Percentiles rank a stretch among this genome's conserved stretches.
Evolutionary conservation across 2,113 vertebrate species (phyloP).

Genomic region (Stegostoma tigrinum): DNA sequence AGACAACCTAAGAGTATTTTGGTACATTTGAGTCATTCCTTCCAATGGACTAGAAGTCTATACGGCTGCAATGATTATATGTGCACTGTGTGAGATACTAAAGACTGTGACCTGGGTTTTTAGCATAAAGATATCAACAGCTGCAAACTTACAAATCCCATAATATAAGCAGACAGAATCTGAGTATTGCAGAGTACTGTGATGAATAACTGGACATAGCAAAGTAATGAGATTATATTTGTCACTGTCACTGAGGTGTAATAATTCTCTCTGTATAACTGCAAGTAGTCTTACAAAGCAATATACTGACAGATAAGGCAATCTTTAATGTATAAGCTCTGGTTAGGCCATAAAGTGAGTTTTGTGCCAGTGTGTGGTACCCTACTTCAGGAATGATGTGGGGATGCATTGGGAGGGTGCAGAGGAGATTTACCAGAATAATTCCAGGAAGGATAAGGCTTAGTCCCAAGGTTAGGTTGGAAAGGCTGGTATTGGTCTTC

Average conservation of each 20-base stretch:
- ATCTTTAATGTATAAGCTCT: neutral
- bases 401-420: too few species aligned
- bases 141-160: neutral
- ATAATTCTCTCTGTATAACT: neutral
- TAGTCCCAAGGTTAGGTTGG: too few species aligned
- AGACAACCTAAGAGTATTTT: neutral
- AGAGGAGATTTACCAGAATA: too few species aligned
- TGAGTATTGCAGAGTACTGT: neutral
- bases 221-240: neutral
- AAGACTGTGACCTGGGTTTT: neutral
- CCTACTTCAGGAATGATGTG: too few species aligned
- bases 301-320: neutral
- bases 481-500: too few species aligned
- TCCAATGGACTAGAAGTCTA: neutral
- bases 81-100: neutral
- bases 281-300: neutral
- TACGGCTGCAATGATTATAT: neutral
- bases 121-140: neutral
- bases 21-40: neutral
- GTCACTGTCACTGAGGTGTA: neutral
- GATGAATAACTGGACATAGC: neutral
- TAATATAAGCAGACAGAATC: neutral
- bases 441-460: too few species aligned
- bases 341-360: too few species aligned
- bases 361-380: too few species aligned